phyloP scores from a whole-genome alignment of 2,113 vertebrate genomes.

The Blennius ocellaris region DNA sequence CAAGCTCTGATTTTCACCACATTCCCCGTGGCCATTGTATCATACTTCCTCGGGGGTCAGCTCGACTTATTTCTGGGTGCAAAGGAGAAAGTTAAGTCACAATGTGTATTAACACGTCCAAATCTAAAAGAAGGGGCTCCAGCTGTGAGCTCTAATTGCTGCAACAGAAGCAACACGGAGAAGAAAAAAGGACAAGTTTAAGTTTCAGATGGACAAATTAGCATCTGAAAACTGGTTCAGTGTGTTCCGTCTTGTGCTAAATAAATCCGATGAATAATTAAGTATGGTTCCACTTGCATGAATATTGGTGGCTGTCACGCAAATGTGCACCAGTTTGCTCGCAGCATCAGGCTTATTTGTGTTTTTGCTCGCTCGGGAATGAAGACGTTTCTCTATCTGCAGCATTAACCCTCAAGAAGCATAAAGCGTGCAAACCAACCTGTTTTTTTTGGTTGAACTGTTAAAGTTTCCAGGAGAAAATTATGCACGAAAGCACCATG shows the following conservation, averaged over 20 bases:
- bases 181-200: constrained; percentile 2
- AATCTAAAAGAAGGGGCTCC: not conserved
- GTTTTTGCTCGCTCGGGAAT: not conserved
- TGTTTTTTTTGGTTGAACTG: too few relatives aligned
- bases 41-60: not conserved
- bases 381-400: not conserved
- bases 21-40: not conserved
- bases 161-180: not conserved
- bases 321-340: not conserved
- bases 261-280: constrained; percentile 49
- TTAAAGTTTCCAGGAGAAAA: not conserved
- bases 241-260: constrained; percentile 33
- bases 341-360: constrained; percentile 7
- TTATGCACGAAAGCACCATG: not conserved
- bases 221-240: constrained; percentile 29
- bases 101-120: constrained; percentile 5
- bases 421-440: not conserved
- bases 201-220: constrained; percentile 15
- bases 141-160: constrained; percentile 10
- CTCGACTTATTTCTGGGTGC: constrained; percentile 7
- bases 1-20: not conserved
- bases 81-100: not conserved
- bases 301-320: constrained; percentile 13
- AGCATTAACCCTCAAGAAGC: not conserved
- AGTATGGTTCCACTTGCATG: constrained; percentile 31